Evolutionary conservation across 1,140 invertebrate species (phyloP).

Genomic region (Oryctes rhinoceros): DNA sequence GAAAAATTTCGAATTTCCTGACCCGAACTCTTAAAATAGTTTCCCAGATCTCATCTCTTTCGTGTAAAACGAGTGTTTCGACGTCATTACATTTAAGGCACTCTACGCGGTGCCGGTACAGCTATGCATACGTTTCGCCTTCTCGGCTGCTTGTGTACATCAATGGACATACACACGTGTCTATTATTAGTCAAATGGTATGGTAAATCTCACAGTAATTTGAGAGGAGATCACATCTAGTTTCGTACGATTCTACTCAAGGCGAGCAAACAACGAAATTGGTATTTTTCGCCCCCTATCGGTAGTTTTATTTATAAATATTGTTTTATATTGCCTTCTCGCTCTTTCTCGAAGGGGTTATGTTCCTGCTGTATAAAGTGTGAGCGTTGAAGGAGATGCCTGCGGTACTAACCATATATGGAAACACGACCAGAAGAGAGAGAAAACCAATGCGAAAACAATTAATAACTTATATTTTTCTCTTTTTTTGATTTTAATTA

Average conservation of each 20-base stretch:
- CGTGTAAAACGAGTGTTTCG: slow-evolving; percentile 14
- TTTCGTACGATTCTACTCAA: slow-evolving; percentile 7
- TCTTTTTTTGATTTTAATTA: slow-evolving; percentile 29
- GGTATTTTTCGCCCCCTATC: slow-evolving; percentile 13
- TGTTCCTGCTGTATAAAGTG: background rate
- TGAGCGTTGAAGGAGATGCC: background rate
- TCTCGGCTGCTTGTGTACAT: slow-evolving; percentile 26
- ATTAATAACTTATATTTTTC: slow-evolving; percentile 37
- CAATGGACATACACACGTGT: slow-evolving; percentile 36
- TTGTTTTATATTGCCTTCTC: slow-evolving; percentile 22
- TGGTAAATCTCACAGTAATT: slow-evolving; percentile 30
- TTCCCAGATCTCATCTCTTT: slow-evolving; percentile 36
- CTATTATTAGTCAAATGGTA: slow-evolving; percentile 30
- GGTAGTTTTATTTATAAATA: slow-evolving; percentile 37
- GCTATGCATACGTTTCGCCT: background rate
- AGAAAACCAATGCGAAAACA: slow-evolving; percentile 5
- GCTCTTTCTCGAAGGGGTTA: background rate
- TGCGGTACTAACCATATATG: slow-evolving; percentile 16
- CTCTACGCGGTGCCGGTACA: background rate
- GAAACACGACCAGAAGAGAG: slow-evolving; percentile 23
- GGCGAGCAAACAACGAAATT: slow-evolving; percentile 15
- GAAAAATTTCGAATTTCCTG: slow-evolving; percentile 36
- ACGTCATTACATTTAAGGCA: slow-evolving; percentile 31
- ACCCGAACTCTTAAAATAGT: slow-evolving; percentile 37
- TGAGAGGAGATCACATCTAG: slow-evolving; percentile 16